A percentile compares a stretch with the other conserved stretches of the same genome.
Conservation (phyloP, 2,113 vertebrate species). For the Malurus melanocephalus region DNA sequence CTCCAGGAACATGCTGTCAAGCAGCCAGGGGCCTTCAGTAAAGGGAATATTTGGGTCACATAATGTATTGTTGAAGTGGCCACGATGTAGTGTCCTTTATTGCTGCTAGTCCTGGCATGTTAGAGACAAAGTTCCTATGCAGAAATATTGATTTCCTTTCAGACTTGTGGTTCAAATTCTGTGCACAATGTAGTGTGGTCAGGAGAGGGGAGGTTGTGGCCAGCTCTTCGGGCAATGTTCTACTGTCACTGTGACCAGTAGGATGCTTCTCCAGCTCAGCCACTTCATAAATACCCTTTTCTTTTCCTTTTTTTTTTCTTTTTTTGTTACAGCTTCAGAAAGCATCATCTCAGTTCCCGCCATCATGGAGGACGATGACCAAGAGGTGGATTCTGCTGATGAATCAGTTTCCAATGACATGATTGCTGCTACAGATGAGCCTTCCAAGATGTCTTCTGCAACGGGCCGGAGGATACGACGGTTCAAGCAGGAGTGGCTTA, state of each 20-base stretch:
- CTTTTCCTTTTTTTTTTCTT: neutral
- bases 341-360: constrained; percentile 82
- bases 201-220: neutral
- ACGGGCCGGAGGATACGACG: constrained; percentile 86
- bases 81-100: neutral
- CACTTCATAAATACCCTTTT: neutral
- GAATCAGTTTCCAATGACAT: constrained; percentile 89
- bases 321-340: constrained; percentile 79
- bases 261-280: neutral
- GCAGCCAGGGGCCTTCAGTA: neutral
- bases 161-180: neutral
- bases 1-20: neutral
- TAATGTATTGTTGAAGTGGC: neutral
- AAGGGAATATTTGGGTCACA: neutral
- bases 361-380: constrained; percentile 89
- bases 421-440: constrained; percentile 82
- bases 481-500: constrained; percentile 97
- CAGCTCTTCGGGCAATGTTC: neutral
- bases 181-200: neutral
- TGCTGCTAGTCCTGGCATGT: neutral
- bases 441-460: constrained; percentile 81
- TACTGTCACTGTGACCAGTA: neutral
- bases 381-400: constrained; percentile 92
- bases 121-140: neutral
- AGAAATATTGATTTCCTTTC: neutral